A percentile compares a stretch with the other conserved stretches of the same genome.
Evolutionary conservation across 1,140 invertebrate genomes (phyloP).

Genomic region (Ceratoteleas bidentatus): DNA sequence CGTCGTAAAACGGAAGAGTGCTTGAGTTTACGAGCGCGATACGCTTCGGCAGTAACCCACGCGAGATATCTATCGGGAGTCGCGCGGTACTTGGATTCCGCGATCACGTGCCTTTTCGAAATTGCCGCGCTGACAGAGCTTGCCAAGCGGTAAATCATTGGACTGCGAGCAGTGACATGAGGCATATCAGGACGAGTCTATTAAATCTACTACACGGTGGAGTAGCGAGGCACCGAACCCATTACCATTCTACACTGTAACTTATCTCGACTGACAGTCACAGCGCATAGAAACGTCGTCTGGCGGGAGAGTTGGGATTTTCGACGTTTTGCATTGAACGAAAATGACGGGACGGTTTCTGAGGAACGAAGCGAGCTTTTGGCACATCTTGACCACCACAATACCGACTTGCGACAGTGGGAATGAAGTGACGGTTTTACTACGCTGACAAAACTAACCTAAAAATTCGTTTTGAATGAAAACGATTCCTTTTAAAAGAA

Average conservation of each 20-base stretch:
- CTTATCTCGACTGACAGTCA: slow-evolving; percentile 72
- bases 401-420: too few species aligned
- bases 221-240: slow-evolving; percentile 60
- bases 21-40: slow-evolving; percentile 41
- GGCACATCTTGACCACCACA: too few species aligned
- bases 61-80: slow-evolving; percentile 33
- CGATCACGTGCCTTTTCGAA: slow-evolving; percentile 50
- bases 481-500: too few species aligned
- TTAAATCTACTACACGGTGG: slow-evolving; percentile 71
- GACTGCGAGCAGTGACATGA: slow-evolving; percentile 65
- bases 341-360: too few species aligned
- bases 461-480: too few species aligned
- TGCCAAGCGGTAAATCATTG: slow-evolving; percentile 66
- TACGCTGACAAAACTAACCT: too few species aligned
- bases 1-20: slow-evolving; percentile 24
- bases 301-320: slow-evolving; percentile 23
- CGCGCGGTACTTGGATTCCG: slow-evolving; percentile 20
- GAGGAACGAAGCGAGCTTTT: too few species aligned
- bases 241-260: slow-evolving; percentile 72
- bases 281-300: slow-evolving; percentile 71
- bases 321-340: neutral
- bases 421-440: too few species aligned
- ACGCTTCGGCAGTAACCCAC: slow-evolving; percentile 32
- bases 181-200: slow-evolving; percentile 72
- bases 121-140: slow-evolving; percentile 58